These are phyloP conservation scores for Alsophila aescularia DNA, from an alignment of 2,888 invertebrate genomes.

Conservation along the genomic window DNA sequence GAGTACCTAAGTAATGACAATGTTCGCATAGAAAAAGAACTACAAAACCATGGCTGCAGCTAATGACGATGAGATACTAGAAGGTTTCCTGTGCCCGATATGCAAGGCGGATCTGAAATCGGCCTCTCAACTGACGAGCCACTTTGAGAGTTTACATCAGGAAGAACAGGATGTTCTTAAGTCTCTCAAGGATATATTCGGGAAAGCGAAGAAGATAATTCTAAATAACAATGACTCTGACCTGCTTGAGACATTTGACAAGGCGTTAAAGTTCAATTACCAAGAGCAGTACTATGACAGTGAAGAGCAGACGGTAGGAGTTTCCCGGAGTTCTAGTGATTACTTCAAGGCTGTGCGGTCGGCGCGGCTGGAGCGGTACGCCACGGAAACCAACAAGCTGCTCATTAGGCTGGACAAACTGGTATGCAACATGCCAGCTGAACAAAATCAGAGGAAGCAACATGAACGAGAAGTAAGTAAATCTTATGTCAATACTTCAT, in stretches of 20 bases:
- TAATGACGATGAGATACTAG: slow-evolving; percentile 87
- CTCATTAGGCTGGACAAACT: slow-evolving; percentile 97
- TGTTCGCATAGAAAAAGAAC: slow-evolving; percentile 33
- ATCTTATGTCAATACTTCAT: slow-evolving; percentile 9
- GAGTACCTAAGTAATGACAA: slow-evolving; percentile 5
- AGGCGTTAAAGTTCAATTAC: slow-evolving; percentile 74
- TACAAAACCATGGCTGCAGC: slow-evolving; percentile 65
- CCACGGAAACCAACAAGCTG: slow-evolving; percentile 97
- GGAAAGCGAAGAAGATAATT: slow-evolving; percentile 92
- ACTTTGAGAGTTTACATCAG: slow-evolving; percentile 95
- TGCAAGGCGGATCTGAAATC: slow-evolving; percentile 96
- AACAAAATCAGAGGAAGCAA: slow-evolving; percentile 89
- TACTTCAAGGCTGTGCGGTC: slow-evolving; percentile 89
- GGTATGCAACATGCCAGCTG: slow-evolving; percentile 90
- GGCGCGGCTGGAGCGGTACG: slow-evolving; percentile 91
- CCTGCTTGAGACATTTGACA: slow-evolving; percentile 84
- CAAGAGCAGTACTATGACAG: slow-evolving; percentile 62
- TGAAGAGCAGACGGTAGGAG: slow-evolving; percentile 87
- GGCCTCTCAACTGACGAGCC: slow-evolving; percentile 91
- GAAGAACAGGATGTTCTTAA: slow-evolving; percentile 93
- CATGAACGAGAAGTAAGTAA: slow-evolving; percentile 86
- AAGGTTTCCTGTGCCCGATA: slow-evolving; percentile 98
- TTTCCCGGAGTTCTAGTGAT: slow-evolving; percentile 87
- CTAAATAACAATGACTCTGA: slow-evolving; percentile 81
- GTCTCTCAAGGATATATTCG: slow-evolving; percentile 92